Evolutionary conservation across 2,797 vertebrate genomes (phyloP), one percentile per base, ranked within the genome.

Genomic region (Anniella stebbinsi): DNA sequence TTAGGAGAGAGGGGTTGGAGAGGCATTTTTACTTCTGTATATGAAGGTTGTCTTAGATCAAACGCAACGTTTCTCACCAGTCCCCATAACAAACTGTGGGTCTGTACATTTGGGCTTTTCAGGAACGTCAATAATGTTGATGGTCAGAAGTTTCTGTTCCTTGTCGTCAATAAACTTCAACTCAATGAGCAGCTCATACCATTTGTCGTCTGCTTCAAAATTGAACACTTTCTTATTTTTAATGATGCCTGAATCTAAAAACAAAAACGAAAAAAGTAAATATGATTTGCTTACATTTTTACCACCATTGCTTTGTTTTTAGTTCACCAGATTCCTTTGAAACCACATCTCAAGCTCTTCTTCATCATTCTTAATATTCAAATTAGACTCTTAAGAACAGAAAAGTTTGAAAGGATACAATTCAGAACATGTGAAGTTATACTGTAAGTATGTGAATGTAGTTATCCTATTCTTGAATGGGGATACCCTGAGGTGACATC

Each of bases 171-270:
- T 82, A 41, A 1, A 2, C 57, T 72, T 13, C 63, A 91, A 93
- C 89, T 80, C 82, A 48, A 92, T 83, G 48, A 57, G 89, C 54
- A 92, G 2, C 33, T 91, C 72, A 84, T 91, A 95, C 0, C 0
- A 91, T 86, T 84, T 91, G 54, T 88, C 72, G 83, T 66, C 83
- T 12, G 12, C 92, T 95, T 95, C 89, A 94, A 90, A 94, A 94
- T 95, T 81, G 87, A 96, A 96, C 15, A 57, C 67, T 57, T 86
- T 94, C 12, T 75, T 89, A 84, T 94, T 88, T 60, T 28, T 91
- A 87, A 95, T 94, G 80, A 91, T 21, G 48, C 78, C 90, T 78
- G n/a, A 77, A 92, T 12, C 88, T 94, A 73, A 63, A 87, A 90
- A 90, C 90, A 8, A 11, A 57, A 2, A 57, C 2, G 3, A 13